Evolutionary conservation across 2,888 invertebrate species (phyloP).

Genomic region (Cybosia mesomella): DNA sequence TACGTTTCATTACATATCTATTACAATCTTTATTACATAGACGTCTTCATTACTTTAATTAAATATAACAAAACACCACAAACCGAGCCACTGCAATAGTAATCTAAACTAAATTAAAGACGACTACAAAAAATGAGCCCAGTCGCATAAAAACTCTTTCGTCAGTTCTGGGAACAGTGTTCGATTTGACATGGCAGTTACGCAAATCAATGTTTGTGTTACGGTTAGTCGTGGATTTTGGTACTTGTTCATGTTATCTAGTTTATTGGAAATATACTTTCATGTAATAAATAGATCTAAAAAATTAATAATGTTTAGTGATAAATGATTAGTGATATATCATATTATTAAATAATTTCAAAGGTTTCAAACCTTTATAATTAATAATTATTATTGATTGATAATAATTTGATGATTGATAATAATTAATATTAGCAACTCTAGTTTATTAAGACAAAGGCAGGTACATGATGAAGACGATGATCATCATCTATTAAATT

Average conservation of each 20-base stretch:
- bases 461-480: background rate
- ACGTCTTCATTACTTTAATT: slow-evolving; percentile 1
- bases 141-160: slow-evolving; percentile 41
- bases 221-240: slow-evolving; percentile 25
- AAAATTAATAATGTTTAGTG: background rate
- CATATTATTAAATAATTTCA: background rate
- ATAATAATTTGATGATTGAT: no score
- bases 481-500: background rate
- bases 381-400: no score
- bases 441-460: background rate
- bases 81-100: slow-evolving; percentile 31
- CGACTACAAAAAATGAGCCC: slow-evolving; percentile 31
- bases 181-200: slow-evolving; percentile 46
- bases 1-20: background rate
- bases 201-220: slow-evolving; percentile 43
- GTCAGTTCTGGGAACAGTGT: slow-evolving; percentile 31
- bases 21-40: background rate
- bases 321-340: background rate
- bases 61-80: background rate
- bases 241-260: slow-evolving; percentile 11
- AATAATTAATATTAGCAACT: background rate
- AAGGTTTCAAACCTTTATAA: no score
- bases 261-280: background rate
- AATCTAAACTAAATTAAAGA: slow-evolving; percentile 32
- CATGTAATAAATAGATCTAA: background rate